These are phyloP conservation scores for Myotis brandtii DNA, from an alignment of 2,113 vertebrate genomes.

Conservation along the genomic window DNA sequence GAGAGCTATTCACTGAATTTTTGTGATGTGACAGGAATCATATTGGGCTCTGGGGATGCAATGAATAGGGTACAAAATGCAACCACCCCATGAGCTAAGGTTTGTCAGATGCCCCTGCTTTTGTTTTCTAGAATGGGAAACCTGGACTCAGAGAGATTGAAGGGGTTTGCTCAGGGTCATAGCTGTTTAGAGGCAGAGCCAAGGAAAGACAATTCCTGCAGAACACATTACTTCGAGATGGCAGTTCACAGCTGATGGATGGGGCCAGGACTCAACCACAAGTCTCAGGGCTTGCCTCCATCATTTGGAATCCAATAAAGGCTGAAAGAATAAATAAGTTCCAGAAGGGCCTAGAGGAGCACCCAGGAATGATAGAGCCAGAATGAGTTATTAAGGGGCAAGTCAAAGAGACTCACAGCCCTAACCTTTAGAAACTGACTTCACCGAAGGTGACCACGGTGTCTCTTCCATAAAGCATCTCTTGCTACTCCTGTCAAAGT, in stretches of 20 bases:
- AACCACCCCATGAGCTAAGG: not conserved
- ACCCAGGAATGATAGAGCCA: conserved; percentile 53
- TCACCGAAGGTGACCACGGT: not conserved
- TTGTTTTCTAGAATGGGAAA: not conserved
- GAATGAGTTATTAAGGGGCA: conserved; percentile 57
- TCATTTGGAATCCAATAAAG: conserved; percentile 67
- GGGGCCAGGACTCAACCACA: conserved; percentile 10
- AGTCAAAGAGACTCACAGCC: conserved; percentile 41
- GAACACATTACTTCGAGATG: not conserved
- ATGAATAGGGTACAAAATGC: not conserved
- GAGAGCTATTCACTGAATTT: not conserved
- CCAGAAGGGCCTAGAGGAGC: conserved; percentile 40
- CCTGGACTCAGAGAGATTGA: not conserved
- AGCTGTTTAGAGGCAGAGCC: not conserved
- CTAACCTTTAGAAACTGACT: conserved; percentile 66
- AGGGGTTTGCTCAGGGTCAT: conserved; percentile 42
- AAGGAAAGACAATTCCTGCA: conserved; percentile 49
- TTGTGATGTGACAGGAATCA: not conserved
- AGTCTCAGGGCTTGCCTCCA: conserved; percentile 38
- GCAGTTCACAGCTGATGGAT: conserved; percentile 49
- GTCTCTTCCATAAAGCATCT: conserved; percentile 3
- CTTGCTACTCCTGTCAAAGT: not conserved
- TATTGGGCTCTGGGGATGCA: not conserved
- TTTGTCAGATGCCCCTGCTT: not conserved
- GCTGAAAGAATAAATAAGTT: conserved; percentile 67